Evolutionary conservation across 2,797 vertebrate species (phyloP), one percentile per base, ranked within the genome.

Genomic region (Sebastes kiyomatsui): DNA sequence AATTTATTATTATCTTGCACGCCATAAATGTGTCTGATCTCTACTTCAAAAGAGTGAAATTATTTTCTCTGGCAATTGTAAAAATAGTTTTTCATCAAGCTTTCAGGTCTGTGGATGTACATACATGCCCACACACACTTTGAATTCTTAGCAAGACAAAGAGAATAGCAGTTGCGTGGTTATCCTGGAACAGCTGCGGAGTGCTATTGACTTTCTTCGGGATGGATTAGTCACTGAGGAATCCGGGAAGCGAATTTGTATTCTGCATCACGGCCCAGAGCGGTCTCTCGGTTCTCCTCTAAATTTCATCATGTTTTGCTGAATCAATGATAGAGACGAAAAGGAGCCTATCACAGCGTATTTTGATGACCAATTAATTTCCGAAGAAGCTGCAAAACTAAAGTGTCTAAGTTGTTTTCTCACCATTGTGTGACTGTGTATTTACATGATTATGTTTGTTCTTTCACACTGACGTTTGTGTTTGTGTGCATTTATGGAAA

Each of bases 261-360:
- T 93, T 88, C 86, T 62, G 85, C 72, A 71, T 72, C 83, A 67
- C 14, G 20, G 6, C 35, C 54, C 46, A 2, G 12, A 72, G 33
- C 16, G 16, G 62, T 81, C 83, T 74, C 71, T 32, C 49, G 60
- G 30, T 87, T 73, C 80, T 66, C 75, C 58, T 70, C 70, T 60
- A 81, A 79, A 87, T 90, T 87, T 89, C 80, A 85, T 89, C 82
- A 75, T 84, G 84, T 90, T 88, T 80, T 74, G 71, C 86, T 85
- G 83, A 90, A 91, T 92, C 90, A 56, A 81, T 87, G 83, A 67
- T 55, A 11, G 61, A 38, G 35, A 87, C 75, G 55, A 32, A 82
- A 86, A 90, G 62, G 66, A 77, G 14, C 75, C 70, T 4, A 67
- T 84, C 68, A 35, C 67, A 28, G 65, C 20, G 9, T 10, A 60